Base-by-base conservation (phyloP, 1,140 invertebrate genomes). In the Neodiprion lecontei region DNA sequence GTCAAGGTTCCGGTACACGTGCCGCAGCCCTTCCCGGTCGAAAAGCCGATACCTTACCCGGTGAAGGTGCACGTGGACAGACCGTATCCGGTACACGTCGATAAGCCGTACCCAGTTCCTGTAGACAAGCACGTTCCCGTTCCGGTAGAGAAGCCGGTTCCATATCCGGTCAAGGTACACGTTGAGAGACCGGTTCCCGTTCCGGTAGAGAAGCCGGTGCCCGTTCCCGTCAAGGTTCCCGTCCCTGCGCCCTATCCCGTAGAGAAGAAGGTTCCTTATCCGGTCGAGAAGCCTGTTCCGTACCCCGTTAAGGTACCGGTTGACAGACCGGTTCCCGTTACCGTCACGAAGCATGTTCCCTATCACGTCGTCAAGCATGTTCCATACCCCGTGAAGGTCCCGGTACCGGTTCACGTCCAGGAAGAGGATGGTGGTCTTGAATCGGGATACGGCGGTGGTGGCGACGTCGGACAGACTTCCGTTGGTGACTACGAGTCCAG, bases 1-100 rank as follows among this genome's bases (percentile, higher is more conserved):
- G 91, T 92, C 1, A 91, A 91, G 83, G 91, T 91, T 47, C 88
- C 88, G 9, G 89, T 92, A 67, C 82, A 85, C 61, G 79, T 85
- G 21, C 83, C 80, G 7, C 82, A 87, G 11, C 91, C 91, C 3
- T 89, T 89, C 80, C 90, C 90, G 50, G 90, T 92, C 0, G 85
- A 89, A n/a, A 86, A 84, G 72, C 80, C 76, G 69, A 83, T 89
- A 3, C 86, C 84, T 7, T 88, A 87, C 50, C 83, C 86, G 0
- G 89, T 84, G 0, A 84, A 84, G 77, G 81, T 86, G 48, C 82
- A 80, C 66, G 75, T 80, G 23, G 86, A 88, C 21, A 80, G 83
- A 23, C 84, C 84, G 0, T 84, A 84, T 76, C 88, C 88, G 28
- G 87, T 89, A 2, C 87, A 88, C 71, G 81, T 91, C 10, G 79